Percentiles rank a stretch among this genome's conserved stretches.
phyloP scores from a whole-genome alignment of 1,140 invertebrate species.

The Tetraneura akinire region DNA sequence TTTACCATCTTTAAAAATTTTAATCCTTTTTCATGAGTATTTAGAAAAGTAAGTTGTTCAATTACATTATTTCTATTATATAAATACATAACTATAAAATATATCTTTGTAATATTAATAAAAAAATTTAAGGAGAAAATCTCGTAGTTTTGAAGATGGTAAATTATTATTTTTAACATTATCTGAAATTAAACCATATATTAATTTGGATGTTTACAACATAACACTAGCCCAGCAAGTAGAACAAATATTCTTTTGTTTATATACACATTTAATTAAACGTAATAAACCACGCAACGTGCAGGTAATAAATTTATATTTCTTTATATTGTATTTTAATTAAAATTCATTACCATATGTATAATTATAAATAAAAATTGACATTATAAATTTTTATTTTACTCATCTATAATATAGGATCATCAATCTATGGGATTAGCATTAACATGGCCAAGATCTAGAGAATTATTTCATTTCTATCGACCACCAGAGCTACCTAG shows the following conservation, averaged over 20 bases:
- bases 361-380: too few species aligned
- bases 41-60: slow-evolving; percentile 66
- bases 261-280: slow-evolving; percentile 83
- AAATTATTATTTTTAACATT: slow-evolving; percentile 77
- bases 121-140: slow-evolving; percentile 60
- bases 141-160: slow-evolving; percentile 77
- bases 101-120: neutral
- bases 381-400: neutral
- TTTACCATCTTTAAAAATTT: slow-evolving; percentile 74
- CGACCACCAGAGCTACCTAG: slow-evolving; percentile 63
- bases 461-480: slow-evolving; percentile 79
- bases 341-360: too few species aligned
- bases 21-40: slow-evolving; percentile 84
- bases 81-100: neutral
- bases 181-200: slow-evolving; percentile 65
- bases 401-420: too few species aligned
- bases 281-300: slow-evolving; percentile 64
- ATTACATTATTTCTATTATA: neutral
- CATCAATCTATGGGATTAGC: slow-evolving; percentile 74
- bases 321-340: too few species aligned
- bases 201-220: slow-evolving; percentile 61
- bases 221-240: slow-evolving; percentile 69
- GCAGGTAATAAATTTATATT: slow-evolving; percentile 58
- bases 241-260: slow-evolving; percentile 86
- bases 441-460: slow-evolving; percentile 76